Evolutionary conservation across 2,888 invertebrate species (phyloP).

Genomic region (Cephus spinipes): DNA sequence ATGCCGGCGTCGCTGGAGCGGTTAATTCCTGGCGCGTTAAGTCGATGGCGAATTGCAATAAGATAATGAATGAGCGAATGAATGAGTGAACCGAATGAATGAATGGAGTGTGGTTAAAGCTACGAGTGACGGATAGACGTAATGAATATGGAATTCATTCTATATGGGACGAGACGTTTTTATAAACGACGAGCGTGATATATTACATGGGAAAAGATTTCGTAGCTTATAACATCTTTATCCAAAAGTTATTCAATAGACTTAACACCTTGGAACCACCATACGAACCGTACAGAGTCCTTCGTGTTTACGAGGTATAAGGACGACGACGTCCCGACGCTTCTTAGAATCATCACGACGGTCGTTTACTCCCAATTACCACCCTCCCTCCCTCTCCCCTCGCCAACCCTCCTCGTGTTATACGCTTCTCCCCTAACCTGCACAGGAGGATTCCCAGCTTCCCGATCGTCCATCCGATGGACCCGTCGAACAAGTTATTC

Average conservation of each 20-base stretch:
- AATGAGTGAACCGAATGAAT: not conserved
- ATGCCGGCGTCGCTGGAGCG: slow-evolving; percentile 8
- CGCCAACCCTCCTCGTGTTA: not conserved
- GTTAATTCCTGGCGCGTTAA: slow-evolving; percentile 19
- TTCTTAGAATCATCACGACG: not conserved
- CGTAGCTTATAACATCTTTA: not conserved
- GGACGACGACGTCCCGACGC: not conserved
- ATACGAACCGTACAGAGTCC: not conserved
- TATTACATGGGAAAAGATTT: not conserved
- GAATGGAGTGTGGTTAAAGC: not conserved
- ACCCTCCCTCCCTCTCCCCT: not conserved
- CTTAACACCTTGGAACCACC: not conserved
- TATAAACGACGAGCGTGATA: not conserved
- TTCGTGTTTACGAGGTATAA: not conserved
- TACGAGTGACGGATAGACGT: not conserved
- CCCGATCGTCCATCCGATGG: not conserved
- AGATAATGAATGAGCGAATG: slow-evolving; percentile 12
- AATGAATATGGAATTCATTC: not conserved
- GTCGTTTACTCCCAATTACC: not conserved
- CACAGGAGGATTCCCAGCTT: not conserved
- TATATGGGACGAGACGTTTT: not conserved
- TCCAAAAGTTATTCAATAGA: not conserved
- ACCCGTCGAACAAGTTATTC: not conserved
- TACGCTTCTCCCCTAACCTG: not conserved
- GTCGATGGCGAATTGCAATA: slow-evolving; percentile 17